Base-by-base conservation (phyloP, 2,797 vertebrate species). In the Saxicola maurus region DNA sequence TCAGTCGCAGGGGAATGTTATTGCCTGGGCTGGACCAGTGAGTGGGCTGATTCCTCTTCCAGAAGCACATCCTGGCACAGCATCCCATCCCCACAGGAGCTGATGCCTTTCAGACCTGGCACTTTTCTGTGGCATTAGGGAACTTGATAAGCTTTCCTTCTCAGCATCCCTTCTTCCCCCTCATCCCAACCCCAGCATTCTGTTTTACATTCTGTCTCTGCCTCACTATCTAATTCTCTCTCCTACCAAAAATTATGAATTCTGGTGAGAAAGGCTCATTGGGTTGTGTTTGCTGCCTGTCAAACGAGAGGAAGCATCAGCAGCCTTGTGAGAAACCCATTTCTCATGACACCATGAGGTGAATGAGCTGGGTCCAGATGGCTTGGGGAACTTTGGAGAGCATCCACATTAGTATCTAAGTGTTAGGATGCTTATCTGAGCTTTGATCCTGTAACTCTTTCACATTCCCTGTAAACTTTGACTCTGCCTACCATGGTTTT, bases 211-310 rank as follows among this genome's bases (percentile, higher is more conserved):
- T 84, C 87, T 73, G 0, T 1, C 6, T 1, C 71, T 90, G 60
- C 75, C 81, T 90, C 20, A 42, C 49, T 86, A 87, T 52, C 82
- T 35, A 31, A 64, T 51, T 60, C 28, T 61, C 7, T 30, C 38
- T 84, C 31, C 2, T 28, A 37, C 35, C 1, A 2, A 67, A 74
- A 78, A 38, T 24, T 1, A 67, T 19, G 14, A 87, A 59, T 60
- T 82, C 73, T 17, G 25, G 42, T 9, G 4, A 87, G 71, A 71
- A 91, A 74, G 60, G 17, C 38, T 77, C 72, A 31, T n/a, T 77
- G 43, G 75, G 46, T 56, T 87, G 49, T 40, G 82, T 93, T 89
- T 93, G 80, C 89, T 88, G 87, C 76, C 76, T 76, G 73, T 67
- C 74, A 93, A 87, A 73, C 51, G 64, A 19, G 42, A 92, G 85